phyloP scores from a whole-genome alignment of 2,113 vertebrate genomes.

The Megaceryle maxima region DNA sequence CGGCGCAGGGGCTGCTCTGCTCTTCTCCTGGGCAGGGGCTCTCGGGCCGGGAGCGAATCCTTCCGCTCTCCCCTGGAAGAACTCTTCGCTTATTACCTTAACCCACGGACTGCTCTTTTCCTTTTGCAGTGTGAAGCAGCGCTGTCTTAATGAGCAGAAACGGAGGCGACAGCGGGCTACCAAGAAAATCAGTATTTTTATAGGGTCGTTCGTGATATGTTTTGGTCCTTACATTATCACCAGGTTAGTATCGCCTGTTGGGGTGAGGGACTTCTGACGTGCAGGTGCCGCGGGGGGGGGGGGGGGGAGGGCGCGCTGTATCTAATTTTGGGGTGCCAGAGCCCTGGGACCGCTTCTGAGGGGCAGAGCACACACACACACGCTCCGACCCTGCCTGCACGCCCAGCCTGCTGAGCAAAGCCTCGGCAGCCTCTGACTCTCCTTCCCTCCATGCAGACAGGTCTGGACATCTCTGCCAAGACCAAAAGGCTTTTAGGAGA shows the following conservation, averaged over 20 bases:
- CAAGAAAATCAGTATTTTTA: slow-evolving; percentile 84
- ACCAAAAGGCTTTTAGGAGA: slow-evolving; percentile 24
- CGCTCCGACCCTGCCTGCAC: rapidly evolving
- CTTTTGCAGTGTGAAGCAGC: slow-evolving; percentile 79
- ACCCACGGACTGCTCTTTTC: not conserved
- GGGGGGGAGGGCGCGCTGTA: not conserved
- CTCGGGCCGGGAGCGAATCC: rapidly evolving
- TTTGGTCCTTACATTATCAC: slow-evolving; percentile 83
- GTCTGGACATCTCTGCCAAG: not conserved
- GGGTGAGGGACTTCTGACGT: not conserved
- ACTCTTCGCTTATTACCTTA: not conserved
- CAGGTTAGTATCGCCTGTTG: slow-evolving; percentile 68
- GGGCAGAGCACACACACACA: not conserved
- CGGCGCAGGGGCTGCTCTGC: not conserved
- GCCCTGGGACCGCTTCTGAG: not conserved
- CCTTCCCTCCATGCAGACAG: not conserved
- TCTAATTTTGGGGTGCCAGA: not conserved
- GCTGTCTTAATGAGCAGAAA: slow-evolving; percentile 80
- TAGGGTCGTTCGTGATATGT: slow-evolving; percentile 81
- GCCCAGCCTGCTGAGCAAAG: not conserved
- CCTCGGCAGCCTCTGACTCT: not conserved
- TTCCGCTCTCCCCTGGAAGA: not conserved
- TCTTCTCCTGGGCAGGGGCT: not conserved
- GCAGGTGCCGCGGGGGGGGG: rapidly evolving
- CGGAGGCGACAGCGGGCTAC: slow-evolving; percentile 73